These are phyloP conservation scores for Atlantisia rogersi DNA, from an alignment of 2,113 vertebrate genomes.

Conservation along the genomic window DNA sequence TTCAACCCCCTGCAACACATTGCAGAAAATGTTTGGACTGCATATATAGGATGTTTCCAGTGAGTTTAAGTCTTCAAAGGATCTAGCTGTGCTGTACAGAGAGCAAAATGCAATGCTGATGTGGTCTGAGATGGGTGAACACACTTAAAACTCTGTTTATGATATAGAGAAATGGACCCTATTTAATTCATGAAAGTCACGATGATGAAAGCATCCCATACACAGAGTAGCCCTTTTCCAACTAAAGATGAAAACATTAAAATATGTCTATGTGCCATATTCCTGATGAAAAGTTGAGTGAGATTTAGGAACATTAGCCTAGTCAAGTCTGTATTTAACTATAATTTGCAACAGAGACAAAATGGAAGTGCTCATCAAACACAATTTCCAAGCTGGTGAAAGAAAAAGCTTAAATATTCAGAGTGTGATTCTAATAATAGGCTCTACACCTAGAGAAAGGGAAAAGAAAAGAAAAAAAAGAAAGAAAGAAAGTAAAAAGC, in stretches of 20 bases:
- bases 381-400: not conserved
- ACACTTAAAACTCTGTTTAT: not conserved
- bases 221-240: not conserved
- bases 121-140: not conserved
- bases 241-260: not conserved
- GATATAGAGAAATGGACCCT: not conserved
- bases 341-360: not conserved
- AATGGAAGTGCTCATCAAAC: not conserved
- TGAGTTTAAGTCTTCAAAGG: not conserved
- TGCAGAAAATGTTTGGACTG: too few relatives aligned
- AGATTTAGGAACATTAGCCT: not conserved
- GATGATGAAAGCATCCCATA: not conserved
- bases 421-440: not conserved
- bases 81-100: not conserved
- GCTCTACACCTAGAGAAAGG: not conserved
- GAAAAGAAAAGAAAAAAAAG: too few relatives aligned
- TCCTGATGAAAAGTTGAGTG: not conserved
- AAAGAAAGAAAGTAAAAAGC: rapidly evolving
- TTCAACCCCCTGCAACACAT: too few relatives aligned
- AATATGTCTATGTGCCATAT: not conserved
- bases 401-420: not conserved
- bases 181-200: not conserved
- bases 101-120: not conserved
- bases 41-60: not conserved
- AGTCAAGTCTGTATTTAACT: not conserved